A percentile compares a stretch with the other conserved stretches of the same genome.
Evolutionary conservation across 2,113 vertebrate genomes (phyloP).

Genomic region (Odocoileus hemionus): DNA sequence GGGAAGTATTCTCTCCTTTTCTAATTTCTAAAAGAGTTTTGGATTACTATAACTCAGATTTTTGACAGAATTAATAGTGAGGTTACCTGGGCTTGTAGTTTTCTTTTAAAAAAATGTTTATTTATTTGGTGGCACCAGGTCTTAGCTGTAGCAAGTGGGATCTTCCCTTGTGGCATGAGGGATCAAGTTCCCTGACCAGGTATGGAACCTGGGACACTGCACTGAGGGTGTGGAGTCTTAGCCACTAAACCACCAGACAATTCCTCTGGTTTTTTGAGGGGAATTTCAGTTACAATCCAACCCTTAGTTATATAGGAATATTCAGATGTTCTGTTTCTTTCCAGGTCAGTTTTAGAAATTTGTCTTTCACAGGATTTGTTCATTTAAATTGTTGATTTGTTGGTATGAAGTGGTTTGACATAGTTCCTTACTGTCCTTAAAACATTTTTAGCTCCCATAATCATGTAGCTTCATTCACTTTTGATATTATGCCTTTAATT

Average conservation of each 20-base stretch:
- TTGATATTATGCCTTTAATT: neutral
- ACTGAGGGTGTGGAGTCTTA: neutral
- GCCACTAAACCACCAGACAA: neutral
- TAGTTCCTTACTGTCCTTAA: neutral
- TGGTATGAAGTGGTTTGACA: neutral
- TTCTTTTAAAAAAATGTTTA: neutral
- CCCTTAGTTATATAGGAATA: neutral
- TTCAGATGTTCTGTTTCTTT: neutral
- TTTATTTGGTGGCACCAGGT: neutral
- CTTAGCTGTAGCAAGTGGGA: neutral
- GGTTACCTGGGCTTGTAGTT: neutral
- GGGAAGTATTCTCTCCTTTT: neutral
- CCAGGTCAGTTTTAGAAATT: neutral
- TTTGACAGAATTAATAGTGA: neutral
- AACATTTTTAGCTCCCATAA: neutral
- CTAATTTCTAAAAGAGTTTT: neutral
- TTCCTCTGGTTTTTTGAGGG: neutral
- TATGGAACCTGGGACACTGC: neutral
- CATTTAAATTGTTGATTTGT: neutral
- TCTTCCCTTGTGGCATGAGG: fast-evolving
- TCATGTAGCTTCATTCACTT: neutral
- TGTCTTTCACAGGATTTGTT: neutral
- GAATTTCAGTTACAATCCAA: neutral
- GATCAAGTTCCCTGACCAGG: neutral
- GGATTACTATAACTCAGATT: neutral